Base-by-base conservation (phyloP, 2,113 vertebrate genomes). In the Pantherophis guttatus region DNA sequence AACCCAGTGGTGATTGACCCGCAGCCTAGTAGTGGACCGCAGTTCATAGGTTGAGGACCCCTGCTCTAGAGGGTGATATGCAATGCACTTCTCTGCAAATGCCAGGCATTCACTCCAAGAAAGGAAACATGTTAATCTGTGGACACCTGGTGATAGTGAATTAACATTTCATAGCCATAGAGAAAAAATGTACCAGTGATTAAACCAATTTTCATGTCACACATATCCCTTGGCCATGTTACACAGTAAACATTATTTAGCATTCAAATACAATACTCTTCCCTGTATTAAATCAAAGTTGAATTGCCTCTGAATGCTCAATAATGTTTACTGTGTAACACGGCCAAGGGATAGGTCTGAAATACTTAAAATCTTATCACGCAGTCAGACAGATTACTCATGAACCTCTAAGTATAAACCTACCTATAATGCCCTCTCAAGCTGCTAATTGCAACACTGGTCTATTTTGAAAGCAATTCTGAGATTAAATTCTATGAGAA, bases 11-110 rank as follows among this genome's bases (percentile, higher is more conserved):
- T 21, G 19, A 57, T 57, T 57, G 17, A 9, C 9, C 59, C 10
- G 1, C 10, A 0, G 26, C 62, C 11, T 0, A 0, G 4, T 29
- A 65, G 1, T 65, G 10, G 11, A 12, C 59, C 10, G 0, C 0
- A 0, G 62, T 5, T 12, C 29, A 65, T 11, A 65, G 26, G 65
- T 70, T 70, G 65, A 2, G 1, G 12, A 70, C 5, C 29, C 12
- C 24, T 62, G 24, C 59, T 44, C 21, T 17, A 15, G 44, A 90
- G 6, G 21, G 2, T 39, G 33, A 48, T 24, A 57, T 59, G 33
- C 15, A 75, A 39, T 75, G 5, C 0, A 81, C 70, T 81, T 39
- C 33, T 23, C 6, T 24, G 13, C 39, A 57, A 59, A 50, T 44
- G 26, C 24, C 44, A 90, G 3, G 89, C 44, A 65, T 8, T 90